Conservation (phyloP, 2,113 vertebrate genomes). For the Cyanocitta stelleri region DNA sequence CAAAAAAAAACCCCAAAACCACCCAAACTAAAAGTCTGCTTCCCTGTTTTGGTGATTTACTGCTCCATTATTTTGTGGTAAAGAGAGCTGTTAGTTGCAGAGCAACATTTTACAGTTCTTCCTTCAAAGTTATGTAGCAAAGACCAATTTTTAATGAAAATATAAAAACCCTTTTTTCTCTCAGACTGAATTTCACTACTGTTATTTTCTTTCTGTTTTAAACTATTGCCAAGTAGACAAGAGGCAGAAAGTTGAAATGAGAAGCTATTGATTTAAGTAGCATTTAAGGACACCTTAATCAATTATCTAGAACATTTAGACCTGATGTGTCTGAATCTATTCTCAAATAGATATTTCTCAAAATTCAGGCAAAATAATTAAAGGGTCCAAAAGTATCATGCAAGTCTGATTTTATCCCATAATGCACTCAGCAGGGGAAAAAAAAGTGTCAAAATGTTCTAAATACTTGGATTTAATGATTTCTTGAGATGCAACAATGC, state of each 20-base stretch:
- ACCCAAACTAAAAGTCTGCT: not conserved
- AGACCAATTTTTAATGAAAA: not conserved
- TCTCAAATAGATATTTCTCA: not conserved
- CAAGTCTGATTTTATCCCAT: not conserved
- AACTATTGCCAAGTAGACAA: not conserved
- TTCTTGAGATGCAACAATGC: not conserved
- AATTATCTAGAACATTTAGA: not conserved
- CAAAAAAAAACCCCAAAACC: not conserved
- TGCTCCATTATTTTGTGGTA: not conserved
- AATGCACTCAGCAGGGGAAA: not conserved
- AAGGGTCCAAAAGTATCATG: not conserved
- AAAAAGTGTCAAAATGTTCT: not conserved
- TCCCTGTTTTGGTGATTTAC: not conserved
- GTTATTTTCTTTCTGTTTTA: not conserved
- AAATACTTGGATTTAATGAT: not conserved
- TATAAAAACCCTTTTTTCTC: not conserved
- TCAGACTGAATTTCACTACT: not conserved
- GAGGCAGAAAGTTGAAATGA: not conserved
- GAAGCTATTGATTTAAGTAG: not conserved
- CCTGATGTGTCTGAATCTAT: not conserved
- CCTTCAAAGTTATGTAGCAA: not conserved
- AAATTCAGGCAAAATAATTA: not conserved
- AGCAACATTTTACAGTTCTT: not conserved
- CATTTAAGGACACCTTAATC: not conserved
- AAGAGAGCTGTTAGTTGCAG: not conserved